Percentiles rank a stretch among this genome's conserved stretches.
Evolutionary conservation across 1,140 invertebrate genomes (phyloP).

Genomic region (Diuraphis noxia): DNA sequence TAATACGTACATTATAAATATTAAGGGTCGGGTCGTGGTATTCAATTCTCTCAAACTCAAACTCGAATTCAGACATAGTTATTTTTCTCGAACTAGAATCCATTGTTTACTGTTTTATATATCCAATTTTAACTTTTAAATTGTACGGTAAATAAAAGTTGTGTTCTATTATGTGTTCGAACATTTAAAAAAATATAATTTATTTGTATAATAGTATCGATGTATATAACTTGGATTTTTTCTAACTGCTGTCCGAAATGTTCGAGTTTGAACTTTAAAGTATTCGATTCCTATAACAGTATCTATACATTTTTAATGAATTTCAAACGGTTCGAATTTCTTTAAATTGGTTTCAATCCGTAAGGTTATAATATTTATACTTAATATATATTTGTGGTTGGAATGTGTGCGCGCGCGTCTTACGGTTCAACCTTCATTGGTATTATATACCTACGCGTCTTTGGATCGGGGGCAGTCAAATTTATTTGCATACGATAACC

Average conservation of each 20-base stretch:
- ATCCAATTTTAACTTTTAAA: too few relatives aligned
- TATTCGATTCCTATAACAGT: not conserved
- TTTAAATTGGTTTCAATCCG: not conserved
- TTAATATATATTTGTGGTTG: not conserved
- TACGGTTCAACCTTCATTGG: too few relatives aligned
- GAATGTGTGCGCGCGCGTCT: not conserved
- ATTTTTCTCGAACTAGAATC: too few relatives aligned
- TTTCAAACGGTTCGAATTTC: not conserved
- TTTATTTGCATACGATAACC: slow-evolving; percentile 1
- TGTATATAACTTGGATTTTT: not conserved
- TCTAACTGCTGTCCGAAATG: not conserved
- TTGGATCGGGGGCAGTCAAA: not conserved
- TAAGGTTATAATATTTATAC: not conserved
- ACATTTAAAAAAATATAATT: too few relatives aligned
- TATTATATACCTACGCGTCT: not conserved
- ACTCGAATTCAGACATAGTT: not conserved
- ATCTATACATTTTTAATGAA: not conserved
- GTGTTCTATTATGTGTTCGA: too few relatives aligned
- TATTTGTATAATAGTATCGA: too few relatives aligned
- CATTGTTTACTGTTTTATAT: not conserved
- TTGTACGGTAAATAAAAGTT: too few relatives aligned
- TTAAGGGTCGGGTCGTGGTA: too few relatives aligned
- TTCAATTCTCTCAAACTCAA: too few relatives aligned
- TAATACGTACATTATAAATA: too few relatives aligned
- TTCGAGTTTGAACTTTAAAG: not conserved